These are phyloP conservation scores for Mormyrops attenuatus DNA, from an alignment of 2,797 vertebrate species.

Conservation along the genomic window DNA sequence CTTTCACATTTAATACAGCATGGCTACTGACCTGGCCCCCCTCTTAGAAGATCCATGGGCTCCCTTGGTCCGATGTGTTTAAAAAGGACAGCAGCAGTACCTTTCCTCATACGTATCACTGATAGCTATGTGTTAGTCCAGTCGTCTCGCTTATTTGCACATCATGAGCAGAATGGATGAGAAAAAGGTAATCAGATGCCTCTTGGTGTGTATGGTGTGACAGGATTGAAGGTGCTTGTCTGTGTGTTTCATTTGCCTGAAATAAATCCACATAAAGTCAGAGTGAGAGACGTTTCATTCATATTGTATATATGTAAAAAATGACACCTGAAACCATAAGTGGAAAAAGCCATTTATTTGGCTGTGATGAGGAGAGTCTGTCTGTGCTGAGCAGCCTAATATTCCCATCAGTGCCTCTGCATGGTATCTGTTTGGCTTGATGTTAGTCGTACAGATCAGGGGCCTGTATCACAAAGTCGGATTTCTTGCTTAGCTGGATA, in stretches of 20 bases:
- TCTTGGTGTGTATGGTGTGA: background rate
- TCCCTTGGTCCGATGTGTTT: background rate
- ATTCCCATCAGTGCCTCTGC: constrained; percentile 69
- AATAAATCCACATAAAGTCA: constrained; percentile 24
- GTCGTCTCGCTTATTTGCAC: background rate
- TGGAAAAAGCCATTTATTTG: background rate
- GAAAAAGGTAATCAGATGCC: background rate
- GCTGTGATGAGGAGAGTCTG: background rate
- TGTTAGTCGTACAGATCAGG: constrained; percentile 31
- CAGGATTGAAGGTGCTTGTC: background rate
- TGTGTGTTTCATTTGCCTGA: background rate
- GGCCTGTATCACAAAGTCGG: background rate
- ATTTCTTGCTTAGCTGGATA: background rate
- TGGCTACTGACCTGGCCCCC: background rate
- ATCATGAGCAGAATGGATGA: background rate
- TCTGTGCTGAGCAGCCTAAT: constrained; percentile 41
- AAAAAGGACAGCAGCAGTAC: background rate
- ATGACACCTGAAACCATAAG: background rate
- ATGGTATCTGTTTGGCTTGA: constrained; percentile 41
- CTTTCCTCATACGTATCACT: background rate
- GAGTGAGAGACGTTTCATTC: background rate
- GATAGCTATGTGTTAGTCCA: background rate
- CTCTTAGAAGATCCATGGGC: background rate
- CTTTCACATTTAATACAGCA: background rate
- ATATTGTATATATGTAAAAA: background rate